These are phyloP conservation scores for Corythornis madagascariensis DNA, from an alignment of 2,113 vertebrate genomes.

Conservation along the genomic window DNA sequence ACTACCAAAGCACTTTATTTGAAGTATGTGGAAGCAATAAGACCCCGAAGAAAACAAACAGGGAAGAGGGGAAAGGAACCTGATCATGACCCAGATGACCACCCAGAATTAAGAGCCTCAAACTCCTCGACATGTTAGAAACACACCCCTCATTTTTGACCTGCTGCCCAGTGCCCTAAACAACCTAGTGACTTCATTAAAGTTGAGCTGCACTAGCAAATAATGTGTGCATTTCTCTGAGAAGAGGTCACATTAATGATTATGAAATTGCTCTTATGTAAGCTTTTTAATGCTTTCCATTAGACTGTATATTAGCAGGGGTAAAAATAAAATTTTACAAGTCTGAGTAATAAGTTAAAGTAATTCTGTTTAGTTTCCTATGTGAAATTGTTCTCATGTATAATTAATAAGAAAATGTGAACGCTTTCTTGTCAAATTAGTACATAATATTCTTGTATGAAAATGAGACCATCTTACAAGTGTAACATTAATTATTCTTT, in stretches of 20 bases:
- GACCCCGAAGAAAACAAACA: not conserved
- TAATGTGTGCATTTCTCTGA: not conserved
- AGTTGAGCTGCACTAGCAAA: not conserved
- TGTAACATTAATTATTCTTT: conserved; percentile 49
- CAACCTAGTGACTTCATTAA: not conserved
- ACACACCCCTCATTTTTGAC: not conserved
- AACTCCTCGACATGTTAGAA: not conserved
- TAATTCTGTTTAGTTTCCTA: conserved; percentile 48
- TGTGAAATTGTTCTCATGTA: conserved; percentile 53
- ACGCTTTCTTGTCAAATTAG: conserved; percentile 16
- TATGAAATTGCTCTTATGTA: conserved; percentile 51
- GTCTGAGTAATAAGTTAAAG: conserved; percentile 46
- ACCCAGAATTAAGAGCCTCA: not conserved
- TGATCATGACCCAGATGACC: not conserved
- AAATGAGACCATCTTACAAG: conserved; percentile 39
- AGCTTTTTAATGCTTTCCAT: conserved; percentile 51
- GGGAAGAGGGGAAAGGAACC: not conserved
- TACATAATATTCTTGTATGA: conserved; percentile 8
- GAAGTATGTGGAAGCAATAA: not conserved
- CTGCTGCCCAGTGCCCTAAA: not conserved
- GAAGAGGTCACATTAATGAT: conserved; percentile 43
- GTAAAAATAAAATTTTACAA: conserved; percentile 60
- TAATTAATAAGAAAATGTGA: conserved; percentile 39
- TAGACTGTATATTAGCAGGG: conserved; percentile 42
- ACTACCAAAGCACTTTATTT: not conserved